These are phyloP conservation scores for Phrynocephalus forsythii DNA, from an alignment of 2,797 vertebrate genomes.

Conservation along the genomic window DNA sequence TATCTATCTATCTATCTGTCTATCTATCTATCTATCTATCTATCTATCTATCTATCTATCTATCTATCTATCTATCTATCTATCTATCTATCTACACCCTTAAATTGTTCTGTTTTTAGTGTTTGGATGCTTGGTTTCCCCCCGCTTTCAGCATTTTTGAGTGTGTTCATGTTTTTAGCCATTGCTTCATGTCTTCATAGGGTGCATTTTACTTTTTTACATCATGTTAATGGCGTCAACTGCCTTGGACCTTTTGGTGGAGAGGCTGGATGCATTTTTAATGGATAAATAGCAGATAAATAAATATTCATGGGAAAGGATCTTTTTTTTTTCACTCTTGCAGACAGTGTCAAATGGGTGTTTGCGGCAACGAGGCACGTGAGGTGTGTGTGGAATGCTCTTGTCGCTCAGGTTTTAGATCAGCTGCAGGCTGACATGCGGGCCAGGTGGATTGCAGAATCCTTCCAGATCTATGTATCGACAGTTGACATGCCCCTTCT, in stretches of 20 bases:
- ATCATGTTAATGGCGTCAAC: slow-evolving; percentile 3
- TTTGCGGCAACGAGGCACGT: no score
- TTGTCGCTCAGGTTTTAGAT: background rate
- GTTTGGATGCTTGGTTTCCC: no score
- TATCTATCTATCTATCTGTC: no score
- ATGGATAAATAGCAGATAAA: slow-evolving; percentile 8
- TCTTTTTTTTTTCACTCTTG: background rate
- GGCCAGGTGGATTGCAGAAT: background rate
- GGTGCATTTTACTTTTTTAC: slow-evolving; percentile 1
- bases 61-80: no score
- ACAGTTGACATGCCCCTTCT: no score
- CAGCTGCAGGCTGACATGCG: background rate
- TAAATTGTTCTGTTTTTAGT: background rate
- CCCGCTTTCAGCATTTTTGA: background rate
- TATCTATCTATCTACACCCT: background rate
- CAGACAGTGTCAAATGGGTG: background rate
- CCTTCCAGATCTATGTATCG: background rate
- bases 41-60: no score
- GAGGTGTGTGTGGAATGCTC: background rate
- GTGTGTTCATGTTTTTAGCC: background rate
- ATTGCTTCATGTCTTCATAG: background rate
- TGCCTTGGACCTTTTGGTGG: background rate
- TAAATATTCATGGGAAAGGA: slow-evolving; percentile 1
- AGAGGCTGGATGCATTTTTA: background rate
- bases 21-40: no score